A percentile compares a stretch with the other conserved stretches of the same genome.
Conservation (phyloP, 2,797 vertebrate genomes). For the Mus minutoides region DNA sequence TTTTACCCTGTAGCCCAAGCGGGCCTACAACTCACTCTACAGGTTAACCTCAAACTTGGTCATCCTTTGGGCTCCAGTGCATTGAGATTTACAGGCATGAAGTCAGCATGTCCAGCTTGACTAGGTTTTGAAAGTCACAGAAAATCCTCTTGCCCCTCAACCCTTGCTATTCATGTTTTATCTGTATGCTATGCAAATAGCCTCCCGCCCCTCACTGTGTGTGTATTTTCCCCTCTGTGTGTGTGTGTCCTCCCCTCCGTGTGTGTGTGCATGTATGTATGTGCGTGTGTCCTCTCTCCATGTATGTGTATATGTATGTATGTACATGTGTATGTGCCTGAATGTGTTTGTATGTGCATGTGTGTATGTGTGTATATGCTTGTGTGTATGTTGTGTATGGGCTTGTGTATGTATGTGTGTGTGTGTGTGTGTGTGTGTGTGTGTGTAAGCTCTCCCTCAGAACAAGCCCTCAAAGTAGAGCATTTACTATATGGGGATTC, state of each 20-base stretch:
- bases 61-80: background rate
- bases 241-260: no score
- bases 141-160: background rate
- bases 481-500: conserved; percentile 44
- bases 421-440: background rate
- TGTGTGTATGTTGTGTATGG: background rate
- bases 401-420: no score
- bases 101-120: background rate
- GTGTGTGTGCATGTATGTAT: no score
- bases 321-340: background rate
- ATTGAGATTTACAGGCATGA: background rate
- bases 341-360: background rate
- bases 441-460: background rate
- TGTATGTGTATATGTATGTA: no score
- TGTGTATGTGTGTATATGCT: background rate
- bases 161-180: background rate
- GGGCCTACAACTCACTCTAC: background rate
- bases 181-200: background rate
- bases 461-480: background rate
- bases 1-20: background rate
- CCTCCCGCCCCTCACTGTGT: background rate
- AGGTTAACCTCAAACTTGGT: background rate
- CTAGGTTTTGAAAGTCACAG: background rate
- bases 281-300: no score
- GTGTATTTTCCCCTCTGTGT: no score